Base-by-base conservation (phyloP, 2,888 invertebrate genomes). In the Hyles lineata region DNA sequence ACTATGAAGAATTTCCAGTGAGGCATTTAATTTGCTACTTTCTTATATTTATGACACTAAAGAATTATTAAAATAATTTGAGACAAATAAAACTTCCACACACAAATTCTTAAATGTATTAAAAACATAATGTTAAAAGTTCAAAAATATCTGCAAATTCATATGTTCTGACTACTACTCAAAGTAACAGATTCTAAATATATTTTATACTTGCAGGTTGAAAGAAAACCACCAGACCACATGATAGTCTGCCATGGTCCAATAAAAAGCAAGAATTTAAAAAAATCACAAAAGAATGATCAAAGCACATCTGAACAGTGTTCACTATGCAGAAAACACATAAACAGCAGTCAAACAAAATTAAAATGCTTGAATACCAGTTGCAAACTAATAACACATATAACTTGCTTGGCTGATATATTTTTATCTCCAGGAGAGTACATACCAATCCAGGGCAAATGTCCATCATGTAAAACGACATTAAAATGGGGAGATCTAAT, bases 401-500 rank as follows among this genome's bases (percentile, higher is more conserved):
- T 98, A 72, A 92, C 96, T 71, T 98, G 98, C 85, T 90, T 98
- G 78, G 97, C 98, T 0, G 95, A 96, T 76, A 80, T 91, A 74
- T 97, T 98, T 87, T 87, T 96, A 61, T 82, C 88, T 32, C 89
- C 93, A n/a, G 96, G 96, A 2, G 96, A 97, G 83, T 96, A 97
- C 83, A 91, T 99, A 29, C 98, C 99, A 0, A 90, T 98, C 52
- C 96, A 96, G 76, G 98, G 98, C 0, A 85, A 86, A n/a, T 99
- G 99, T 88, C 98, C 98, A 0, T 90, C 95, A 58, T 99, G 99
- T 87, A 88, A 95, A 9, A 91, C 87, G 0, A 91, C 90, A 8
- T 86, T 97, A 29, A 95, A 97, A 70, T 99, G 98, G 98, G 97
- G 98, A 9, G 97, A 98, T 85, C 88, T 98, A 71, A 95, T 99